Base-by-base conservation (phyloP, 1,140 invertebrate species). In the Ceratina calcarata region DNA sequence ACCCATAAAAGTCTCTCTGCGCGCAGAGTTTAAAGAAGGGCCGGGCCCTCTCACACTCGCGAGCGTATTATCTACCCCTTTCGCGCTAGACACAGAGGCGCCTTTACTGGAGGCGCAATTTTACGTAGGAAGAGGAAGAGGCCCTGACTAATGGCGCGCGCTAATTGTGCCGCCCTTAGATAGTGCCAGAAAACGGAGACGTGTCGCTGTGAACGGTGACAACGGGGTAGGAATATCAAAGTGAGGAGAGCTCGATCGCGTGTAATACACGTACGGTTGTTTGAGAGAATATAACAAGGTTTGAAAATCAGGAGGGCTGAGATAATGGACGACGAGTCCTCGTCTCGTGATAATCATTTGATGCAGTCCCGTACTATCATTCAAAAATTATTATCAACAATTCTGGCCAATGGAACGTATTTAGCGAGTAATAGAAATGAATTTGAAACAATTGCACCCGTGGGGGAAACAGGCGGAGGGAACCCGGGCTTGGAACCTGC, bases 81-180 rank as follows among this genome's bases (percentile, higher is more conserved):
- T 65, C 73, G 60, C 66, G 73, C 57, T 60, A 86, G 77, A 83
- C 84, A 84, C 71, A 84, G 75, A 82, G 84, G 82, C 81, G 80
- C 83, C 86, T 83, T 86, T 82, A 78, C 69, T 37, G 55, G 70
- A 71, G 82, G 73, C 80, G 83, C 80, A 84, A 89, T 86, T 88
- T 88, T 72, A 66, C 76, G 68, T 62, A 81, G 80, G 82, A 68
- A 78, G 85, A 85, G 81, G 81, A 87, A 88, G 84, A 83, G 81
- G 73, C 86, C 80, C 80, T 86, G 87, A 87, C 88, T 90, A 90
- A 90, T 89, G 88, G 89, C 68, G 82, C 69, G 84, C 81, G 87
- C 86, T 89, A 90, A 89, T 89, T 88, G 83, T 85, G 71, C 82
- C 84, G 81, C 77, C 71, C 70, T 62, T 81, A 74, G 70, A 78